Evolutionary conservation across 2,888 invertebrate genomes (phyloP), one percentile per base, ranked within the genome.

Genomic region (Platynereis dumerilii): DNA sequence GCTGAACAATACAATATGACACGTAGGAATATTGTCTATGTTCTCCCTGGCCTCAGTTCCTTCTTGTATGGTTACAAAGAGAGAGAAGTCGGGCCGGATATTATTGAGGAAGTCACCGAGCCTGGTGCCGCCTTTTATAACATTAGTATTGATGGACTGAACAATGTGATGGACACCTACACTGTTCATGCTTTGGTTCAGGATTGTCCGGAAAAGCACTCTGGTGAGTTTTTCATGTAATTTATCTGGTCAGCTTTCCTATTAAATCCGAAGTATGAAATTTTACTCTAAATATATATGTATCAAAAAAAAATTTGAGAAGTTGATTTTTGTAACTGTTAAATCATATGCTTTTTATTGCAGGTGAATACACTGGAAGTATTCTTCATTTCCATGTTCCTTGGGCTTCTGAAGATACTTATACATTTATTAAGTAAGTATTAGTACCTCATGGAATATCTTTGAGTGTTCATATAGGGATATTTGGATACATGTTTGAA

Each of bases 61-160:
- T 48, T 28, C 15, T 12, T 56, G 27, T 45, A n/a, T 20, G 7
- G 20, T 7, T 34, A 57, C 24, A n/a, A 34, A 1, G 29, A 26
- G 27, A 20, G 7, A 39, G 29, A 15, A 17, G 17, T 45, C 34
- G 27, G 28, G 1, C 56, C 45, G 1, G 45, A 65, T 54, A 44
- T 65, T 27, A 59, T 60, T 5, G n/a, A 62, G 15, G 22, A 27
- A 15, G 22, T 17, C 20, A 73, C 73, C 2, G 66, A 56, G 10
- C 58, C 61, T 1, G 26, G 58, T n/a, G 64, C 67, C 0, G 29
- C 72, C 34, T 73, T 71, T 63, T 71, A 73, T 65, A 73, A 72
- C 61, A 65, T 73, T 7, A 71, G 65, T 26, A 65, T 73, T 2
- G 20, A 34, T 5, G 69, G 66, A n/a, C 61, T 73, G 59, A 56